Evolutionary conservation across 1,140 invertebrate genomes (phyloP), one percentile per base, ranked within the genome.

Genomic region (Glossosoma conforme): DNA sequence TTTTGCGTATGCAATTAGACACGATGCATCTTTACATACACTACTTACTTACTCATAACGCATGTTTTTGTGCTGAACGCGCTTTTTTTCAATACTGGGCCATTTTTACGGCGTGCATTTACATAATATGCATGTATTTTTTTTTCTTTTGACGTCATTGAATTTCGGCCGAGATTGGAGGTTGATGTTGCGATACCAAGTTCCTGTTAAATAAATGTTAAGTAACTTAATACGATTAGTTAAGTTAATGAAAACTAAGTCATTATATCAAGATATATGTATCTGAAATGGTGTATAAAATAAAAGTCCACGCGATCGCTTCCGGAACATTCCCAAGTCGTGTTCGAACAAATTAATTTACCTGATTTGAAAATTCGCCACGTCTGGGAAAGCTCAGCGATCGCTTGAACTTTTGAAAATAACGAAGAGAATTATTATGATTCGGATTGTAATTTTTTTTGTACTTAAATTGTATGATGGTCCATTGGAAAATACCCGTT

Each of bases 191-290:
- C 41, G 51, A 52, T 58, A 54, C 51, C 46, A 58, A 54, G 56
- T 58, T 58, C 56, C 56, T 58, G 51, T 58, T 58, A 45, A 48
- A 40, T 54, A 54, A 54, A 42, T 50, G 33, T 51, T 50, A 47
- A 54, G 45, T 53, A 53, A 53, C 51, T 57, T 53, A 54, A 54
- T 58, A 54, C 48, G 51, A 58, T 51, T 58, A 54, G 51, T 33
- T 58, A 58, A 58, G 56, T 28, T 58, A 54, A 47, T 51, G 51
- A 54, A 58, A 58, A 54, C 56, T 58, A 58, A 58, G 56, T 58
- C 56, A 58, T 58, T 55, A 45, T 55, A 50, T 41, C 37, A 58
- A 56, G 54, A 58, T 54, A 38, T 46, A 50, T 56, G 52, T 57
- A 52, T 56, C 44, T 48, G 48, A 48, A 49, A 30, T 22, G 11